These are phyloP conservation scores for Callithrix jacchus DNA, from an alignment of 2,113 vertebrate species.

Conservation along the genomic window DNA sequence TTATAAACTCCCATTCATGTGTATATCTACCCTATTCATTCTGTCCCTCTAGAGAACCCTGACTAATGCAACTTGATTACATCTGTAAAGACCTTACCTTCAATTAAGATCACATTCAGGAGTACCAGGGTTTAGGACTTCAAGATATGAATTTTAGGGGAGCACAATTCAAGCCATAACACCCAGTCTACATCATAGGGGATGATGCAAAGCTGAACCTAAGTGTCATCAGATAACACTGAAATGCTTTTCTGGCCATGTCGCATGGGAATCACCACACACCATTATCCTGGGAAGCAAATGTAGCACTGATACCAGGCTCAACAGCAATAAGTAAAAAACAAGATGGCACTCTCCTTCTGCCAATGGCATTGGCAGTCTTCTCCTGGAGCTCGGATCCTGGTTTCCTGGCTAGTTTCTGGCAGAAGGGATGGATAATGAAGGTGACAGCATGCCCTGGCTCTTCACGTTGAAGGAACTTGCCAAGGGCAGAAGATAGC, in stretches of 20 bases:
- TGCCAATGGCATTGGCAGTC: not conserved
- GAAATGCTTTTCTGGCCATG: not conserved
- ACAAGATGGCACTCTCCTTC: not conserved
- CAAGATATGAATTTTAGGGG: not conserved
- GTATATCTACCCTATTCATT: too few relatives aligned
- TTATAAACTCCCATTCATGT: too few relatives aligned
- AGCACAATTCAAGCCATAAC: not conserved
- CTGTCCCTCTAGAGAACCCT: too few relatives aligned
- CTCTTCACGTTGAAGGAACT: not conserved
- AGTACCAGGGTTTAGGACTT: not conserved
- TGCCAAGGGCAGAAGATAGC: not conserved
- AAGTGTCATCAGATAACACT: not conserved
- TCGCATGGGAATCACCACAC: not conserved
- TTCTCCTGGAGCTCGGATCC: not conserved
- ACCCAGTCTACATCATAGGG: not conserved
- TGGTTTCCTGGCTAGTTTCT: not conserved
- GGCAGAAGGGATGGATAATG: not conserved
- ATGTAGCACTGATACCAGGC: not conserved
- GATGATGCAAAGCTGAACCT: not conserved
- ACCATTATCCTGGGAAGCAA: not conserved
- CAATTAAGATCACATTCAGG: not conserved
- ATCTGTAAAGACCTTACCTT: not conserved
- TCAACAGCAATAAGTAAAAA: not conserved
- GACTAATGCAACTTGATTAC: not conserved
- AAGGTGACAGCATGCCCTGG: not conserved